Percentiles rank a stretch among this genome's conserved stretches.
Conservation (phyloP, 2,797 vertebrate genomes). For the Alosa sapidissima region DNA sequence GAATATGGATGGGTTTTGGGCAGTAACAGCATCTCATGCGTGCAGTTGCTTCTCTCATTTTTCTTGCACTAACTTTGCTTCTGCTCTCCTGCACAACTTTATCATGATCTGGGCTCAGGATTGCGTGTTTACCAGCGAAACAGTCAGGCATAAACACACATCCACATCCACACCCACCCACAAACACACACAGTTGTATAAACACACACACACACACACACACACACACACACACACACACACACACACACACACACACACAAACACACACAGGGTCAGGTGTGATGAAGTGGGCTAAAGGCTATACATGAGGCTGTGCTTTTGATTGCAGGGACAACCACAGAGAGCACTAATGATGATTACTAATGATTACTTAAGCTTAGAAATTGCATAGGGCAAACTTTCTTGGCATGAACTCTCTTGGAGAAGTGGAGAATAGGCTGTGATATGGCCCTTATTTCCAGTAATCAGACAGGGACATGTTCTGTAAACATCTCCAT, state of each 20-base stretch:
- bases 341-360: background rate
- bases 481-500: background rate
- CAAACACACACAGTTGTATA: too few species aligned
- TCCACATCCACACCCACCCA: too few species aligned
- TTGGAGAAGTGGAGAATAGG: background rate
- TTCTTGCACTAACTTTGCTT: too few species aligned
- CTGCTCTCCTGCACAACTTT: too few species aligned
- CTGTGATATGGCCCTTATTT: background rate
- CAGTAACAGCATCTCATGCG: background rate
- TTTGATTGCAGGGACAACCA: background rate
- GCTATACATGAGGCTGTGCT: too few species aligned
- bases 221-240: conserved; percentile 1
- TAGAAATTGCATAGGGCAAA: too few species aligned
- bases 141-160: too few species aligned
- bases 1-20: background rate
- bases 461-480: background rate
- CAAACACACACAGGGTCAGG: background rate
- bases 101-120: too few species aligned
- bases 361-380: background rate
- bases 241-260: conserved; percentile 15
- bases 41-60: too few species aligned
- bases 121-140: too few species aligned
- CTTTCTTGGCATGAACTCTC: too few species aligned
- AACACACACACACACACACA: background rate
- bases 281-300: background rate